A percentile compares a stretch with the other conserved stretches of the same genome.
Conservation (phyloP, 2,113 vertebrate genomes). For the Nycticryphes semicollaris region DNA sequence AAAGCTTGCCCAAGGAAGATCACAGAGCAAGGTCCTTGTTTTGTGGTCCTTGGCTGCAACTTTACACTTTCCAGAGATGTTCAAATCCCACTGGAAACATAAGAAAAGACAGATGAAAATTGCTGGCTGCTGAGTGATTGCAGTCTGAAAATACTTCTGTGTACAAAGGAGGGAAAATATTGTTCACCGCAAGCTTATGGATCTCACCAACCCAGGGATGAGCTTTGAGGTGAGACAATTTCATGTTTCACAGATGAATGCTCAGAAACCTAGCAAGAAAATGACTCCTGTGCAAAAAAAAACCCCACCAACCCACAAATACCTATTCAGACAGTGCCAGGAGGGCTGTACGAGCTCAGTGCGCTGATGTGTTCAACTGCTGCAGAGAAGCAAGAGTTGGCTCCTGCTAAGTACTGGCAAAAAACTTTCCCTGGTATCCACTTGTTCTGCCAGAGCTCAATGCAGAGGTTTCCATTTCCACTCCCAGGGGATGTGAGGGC, state of each 20-base stretch:
- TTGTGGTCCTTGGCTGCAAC: not conserved
- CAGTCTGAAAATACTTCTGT: not conserved
- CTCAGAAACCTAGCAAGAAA: not conserved
- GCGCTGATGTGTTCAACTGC: not conserved
- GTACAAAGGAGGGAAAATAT: conserved; percentile 13
- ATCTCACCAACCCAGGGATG: not conserved
- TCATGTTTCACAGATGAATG: not conserved
- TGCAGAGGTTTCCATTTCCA: conserved; percentile 42
- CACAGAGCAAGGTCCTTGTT: not conserved
- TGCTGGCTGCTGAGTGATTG: not conserved
- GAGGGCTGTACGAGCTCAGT: not conserved
- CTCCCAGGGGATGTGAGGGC: not conserved
- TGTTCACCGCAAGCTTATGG: not conserved
- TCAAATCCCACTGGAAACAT: not conserved
- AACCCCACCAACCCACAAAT: not conserved
- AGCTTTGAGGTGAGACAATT: not conserved
- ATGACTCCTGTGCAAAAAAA: not conserved
- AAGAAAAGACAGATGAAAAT: not conserved
- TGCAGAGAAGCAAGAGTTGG: not conserved
- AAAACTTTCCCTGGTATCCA: not conserved
- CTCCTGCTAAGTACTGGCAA: not conserved
- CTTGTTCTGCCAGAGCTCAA: conserved; percentile 9
- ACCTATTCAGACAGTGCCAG: not conserved
- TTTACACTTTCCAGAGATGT: not conserved
- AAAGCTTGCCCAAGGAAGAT: not conserved